Evolutionary conservation across 2,888 invertebrate species (phyloP).

Genomic region (Leucania comma): DNA sequence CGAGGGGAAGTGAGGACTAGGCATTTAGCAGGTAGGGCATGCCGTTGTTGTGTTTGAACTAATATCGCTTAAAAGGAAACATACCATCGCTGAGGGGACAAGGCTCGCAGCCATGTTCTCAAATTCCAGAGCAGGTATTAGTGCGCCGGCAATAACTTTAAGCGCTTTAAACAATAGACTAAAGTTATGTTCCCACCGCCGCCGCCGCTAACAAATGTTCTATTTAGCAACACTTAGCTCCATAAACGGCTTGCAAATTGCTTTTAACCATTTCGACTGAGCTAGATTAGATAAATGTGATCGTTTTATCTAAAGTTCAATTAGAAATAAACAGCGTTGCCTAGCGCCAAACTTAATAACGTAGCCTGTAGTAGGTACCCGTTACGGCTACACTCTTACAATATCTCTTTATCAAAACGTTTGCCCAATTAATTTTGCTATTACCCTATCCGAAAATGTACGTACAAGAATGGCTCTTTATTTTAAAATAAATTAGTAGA

Average conservation of each 20-base stretch:
- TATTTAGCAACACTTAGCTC: slow-evolving; percentile 51
- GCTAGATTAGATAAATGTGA: slow-evolving; percentile 63
- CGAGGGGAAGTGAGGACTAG: slow-evolving; percentile 22
- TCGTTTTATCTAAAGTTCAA: slow-evolving; percentile 63
- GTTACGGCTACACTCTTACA: slow-evolving; percentile 28
- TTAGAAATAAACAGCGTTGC: slow-evolving; percentile 52
- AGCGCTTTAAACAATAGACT: slow-evolving; percentile 41
- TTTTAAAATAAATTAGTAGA: slow-evolving; percentile 26
- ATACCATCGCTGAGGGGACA: not conserved
- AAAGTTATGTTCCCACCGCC: slow-evolving; percentile 16
- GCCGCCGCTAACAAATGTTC: slow-evolving; percentile 43
- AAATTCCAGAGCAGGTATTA: slow-evolving; percentile 20
- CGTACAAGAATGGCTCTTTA: slow-evolving; percentile 14
- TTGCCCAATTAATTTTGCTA: slow-evolving; percentile 34
- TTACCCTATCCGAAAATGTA: slow-evolving; percentile 33
- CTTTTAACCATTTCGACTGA: slow-evolving; percentile 54
- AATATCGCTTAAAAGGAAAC: slow-evolving; percentile 9
- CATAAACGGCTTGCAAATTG: slow-evolving; percentile 56
- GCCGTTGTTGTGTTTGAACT: slow-evolving; percentile 8
- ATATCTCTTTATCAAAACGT: slow-evolving; percentile 43
- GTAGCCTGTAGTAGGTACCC: not conserved
- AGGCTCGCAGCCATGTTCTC: not conserved
- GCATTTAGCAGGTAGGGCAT: slow-evolving; percentile 1
- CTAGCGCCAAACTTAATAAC: slow-evolving; percentile 17
- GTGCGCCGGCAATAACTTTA: slow-evolving; percentile 14